Conservation (phyloP, 2,113 vertebrate species). For the Carassius gibelio region DNA sequence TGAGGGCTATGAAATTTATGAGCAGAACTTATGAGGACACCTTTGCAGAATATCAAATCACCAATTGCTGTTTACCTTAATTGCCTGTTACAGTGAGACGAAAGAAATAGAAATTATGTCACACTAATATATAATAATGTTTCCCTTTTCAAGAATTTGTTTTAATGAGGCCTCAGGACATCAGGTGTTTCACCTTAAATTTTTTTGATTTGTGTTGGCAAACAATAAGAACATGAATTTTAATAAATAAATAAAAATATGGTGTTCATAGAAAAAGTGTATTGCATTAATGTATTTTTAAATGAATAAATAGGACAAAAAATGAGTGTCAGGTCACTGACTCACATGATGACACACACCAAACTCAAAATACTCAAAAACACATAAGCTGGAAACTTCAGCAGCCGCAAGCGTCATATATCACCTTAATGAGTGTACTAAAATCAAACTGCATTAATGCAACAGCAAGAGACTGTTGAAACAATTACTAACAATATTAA, state of each 20-base stretch:
- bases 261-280: background rate
- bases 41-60: too few species aligned
- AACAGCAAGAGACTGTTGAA: constrained; percentile 22
- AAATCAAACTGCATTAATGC: constrained; percentile 16
- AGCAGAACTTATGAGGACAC: too few species aligned
- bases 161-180: background rate
- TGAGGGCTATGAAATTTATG: too few species aligned
- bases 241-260: background rate
- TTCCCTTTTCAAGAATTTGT: background rate
- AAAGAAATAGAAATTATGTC: too few species aligned
- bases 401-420: constrained; percentile 10
- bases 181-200: background rate
- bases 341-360: background rate
- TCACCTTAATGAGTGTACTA: background rate
- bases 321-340: background rate
- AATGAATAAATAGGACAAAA: background rate
- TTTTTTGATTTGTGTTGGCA: background rate
- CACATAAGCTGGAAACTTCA: background rate
- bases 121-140: background rate
- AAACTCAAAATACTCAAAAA: background rate
- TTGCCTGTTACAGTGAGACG: background rate
- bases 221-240: background rate
- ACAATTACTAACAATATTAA: background rate
- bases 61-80: too few species aligned
- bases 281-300: background rate